Conservation (phyloP, 2,797 vertebrate genomes). For the Melopsittacus undulatus region DNA sequence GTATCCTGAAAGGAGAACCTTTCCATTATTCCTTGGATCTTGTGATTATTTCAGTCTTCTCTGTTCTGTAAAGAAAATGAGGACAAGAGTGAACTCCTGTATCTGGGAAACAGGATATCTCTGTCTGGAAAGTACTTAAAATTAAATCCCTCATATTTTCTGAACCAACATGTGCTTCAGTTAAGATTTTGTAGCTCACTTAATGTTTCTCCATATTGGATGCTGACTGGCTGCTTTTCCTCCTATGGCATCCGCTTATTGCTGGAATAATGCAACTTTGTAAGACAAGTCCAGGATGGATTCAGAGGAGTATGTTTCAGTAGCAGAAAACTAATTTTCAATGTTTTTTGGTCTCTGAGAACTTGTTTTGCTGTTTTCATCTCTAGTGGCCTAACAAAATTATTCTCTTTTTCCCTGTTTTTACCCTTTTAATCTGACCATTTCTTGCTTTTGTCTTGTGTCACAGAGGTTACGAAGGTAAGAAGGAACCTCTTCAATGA, state of each 20-base stretch:
- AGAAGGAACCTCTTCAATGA: constrained; percentile 95
- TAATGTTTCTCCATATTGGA: background rate
- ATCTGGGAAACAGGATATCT: background rate
- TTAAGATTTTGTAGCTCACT: background rate
- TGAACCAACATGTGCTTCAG: background rate
- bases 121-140: background rate
- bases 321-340: background rate
- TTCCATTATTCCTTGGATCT: background rate
- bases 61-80: background rate
- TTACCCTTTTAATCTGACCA: background rate
- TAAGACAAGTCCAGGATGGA: background rate
- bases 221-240: background rate
- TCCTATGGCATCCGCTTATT: background rate
- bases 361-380: background rate
- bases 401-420: rapidly evolving
- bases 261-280: background rate
- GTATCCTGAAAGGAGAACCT: background rate
- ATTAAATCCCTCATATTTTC: background rate
- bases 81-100: background rate
- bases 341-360: background rate
- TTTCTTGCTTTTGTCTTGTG: background rate
- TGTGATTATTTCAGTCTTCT: background rate
- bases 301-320: background rate
- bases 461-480: constrained; percentile 92
- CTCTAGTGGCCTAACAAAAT: background rate